phyloP scores from a whole-genome alignment of 1,140 invertebrate species.

The Penaeus indicus region DNA sequence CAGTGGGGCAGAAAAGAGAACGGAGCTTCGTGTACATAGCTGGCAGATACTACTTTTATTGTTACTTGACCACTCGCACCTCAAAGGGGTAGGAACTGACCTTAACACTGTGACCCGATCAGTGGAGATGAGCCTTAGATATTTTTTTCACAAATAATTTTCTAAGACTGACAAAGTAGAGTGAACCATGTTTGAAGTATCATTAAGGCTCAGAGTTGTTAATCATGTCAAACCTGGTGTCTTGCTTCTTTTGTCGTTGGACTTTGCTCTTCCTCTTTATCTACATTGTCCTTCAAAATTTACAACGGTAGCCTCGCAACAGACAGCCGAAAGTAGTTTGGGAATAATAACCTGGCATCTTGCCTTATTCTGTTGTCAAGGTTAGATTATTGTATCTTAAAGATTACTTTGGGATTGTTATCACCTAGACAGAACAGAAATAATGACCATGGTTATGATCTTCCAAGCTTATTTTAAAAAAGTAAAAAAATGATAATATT shows the following conservation, averaged over 20 bases:
- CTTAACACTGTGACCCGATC: neutral
- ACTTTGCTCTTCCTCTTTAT: neutral
- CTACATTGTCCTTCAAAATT: conserved; percentile 6
- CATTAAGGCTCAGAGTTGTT: conserved; percentile 26
- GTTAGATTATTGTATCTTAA: neutral
- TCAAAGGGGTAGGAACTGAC: conserved; percentile 26
- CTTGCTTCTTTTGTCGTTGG: conserved; percentile 11
- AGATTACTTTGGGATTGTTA: no score
- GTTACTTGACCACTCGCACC: conserved; percentile 37
- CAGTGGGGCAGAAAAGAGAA: no score
- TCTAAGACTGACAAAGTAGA: conserved; percentile 31
- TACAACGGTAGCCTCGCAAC: conserved; percentile 38
- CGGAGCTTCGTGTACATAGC: conserved; percentile 35
- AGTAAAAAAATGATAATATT: no score
- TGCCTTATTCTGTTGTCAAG: conserved; percentile 44
- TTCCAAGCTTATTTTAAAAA: no score
- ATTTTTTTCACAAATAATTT: conserved; percentile 37
- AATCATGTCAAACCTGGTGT: conserved; percentile 16
- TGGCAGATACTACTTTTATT: conserved; percentile 21
- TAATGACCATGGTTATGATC: no score
- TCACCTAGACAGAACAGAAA: no score
- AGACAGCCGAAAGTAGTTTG: conserved; percentile 28
- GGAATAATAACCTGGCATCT: conserved; percentile 7
- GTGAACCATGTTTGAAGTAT: conserved; percentile 23
- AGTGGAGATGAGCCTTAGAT: conserved; percentile 31